Evolutionary conservation across 92 coral and sea anemone species (phyloP).

Genomic region (Epizoanthus rinbou): DNA sequence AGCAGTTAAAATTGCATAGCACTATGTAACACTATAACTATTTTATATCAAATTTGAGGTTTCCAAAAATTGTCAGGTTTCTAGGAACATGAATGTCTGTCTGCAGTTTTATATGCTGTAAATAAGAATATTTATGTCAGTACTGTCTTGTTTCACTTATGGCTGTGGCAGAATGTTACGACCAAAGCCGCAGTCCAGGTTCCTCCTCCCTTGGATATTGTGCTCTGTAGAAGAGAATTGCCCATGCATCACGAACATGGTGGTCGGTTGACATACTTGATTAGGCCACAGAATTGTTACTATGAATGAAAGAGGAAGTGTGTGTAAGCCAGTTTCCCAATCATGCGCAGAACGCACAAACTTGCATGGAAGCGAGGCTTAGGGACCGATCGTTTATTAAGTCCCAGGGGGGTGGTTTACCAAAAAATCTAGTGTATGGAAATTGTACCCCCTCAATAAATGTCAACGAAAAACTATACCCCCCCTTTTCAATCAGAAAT

Average conservation of each 20-base stretch:
- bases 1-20: no score
- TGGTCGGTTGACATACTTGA: conserved; percentile 45
- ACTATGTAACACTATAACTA: no score
- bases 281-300: conserved; percentile 36
- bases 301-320: conserved; percentile 42
- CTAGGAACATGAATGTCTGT: no score
- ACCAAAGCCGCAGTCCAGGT: conserved; percentile 27
- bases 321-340: no score
- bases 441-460: no score
- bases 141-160: conserved; percentile 23
- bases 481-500: background rate
- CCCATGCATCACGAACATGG: conserved; percentile 16
- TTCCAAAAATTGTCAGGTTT: no score
- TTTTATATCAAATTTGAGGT: no score
- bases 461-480: background rate
- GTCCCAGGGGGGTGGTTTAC: no score
- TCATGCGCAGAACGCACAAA: no score
- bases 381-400: background rate
- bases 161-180: conserved; percentile 41
- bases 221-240: conserved; percentile 24
- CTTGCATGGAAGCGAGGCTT: no score
- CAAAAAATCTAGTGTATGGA: background rate
- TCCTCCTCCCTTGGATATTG: conserved; percentile 47
- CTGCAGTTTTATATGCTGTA: no score
- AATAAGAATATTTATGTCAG: no score